A percentile compares a stretch with the other conserved stretches of the same genome.
These are phyloP conservation scores for Conistra vaccinii DNA, from an alignment of 2,888 invertebrate species.

Conservation along the genomic window DNA sequence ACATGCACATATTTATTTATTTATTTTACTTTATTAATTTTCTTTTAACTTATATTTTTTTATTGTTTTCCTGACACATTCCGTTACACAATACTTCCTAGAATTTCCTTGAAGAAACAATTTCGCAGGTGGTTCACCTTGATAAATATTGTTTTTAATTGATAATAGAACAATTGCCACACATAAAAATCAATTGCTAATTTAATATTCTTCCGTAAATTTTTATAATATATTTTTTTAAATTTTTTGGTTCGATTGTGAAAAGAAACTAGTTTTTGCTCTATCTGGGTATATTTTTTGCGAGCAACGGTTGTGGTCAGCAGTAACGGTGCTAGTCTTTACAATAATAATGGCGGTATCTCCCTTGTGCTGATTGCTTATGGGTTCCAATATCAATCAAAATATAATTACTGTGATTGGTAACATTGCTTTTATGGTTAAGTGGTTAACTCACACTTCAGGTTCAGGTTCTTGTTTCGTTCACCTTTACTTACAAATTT, in stretches of 20 bases:
- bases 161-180: slow-evolving; percentile 30
- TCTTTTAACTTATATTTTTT: slow-evolving; percentile 12
- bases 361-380: slow-evolving; percentile 50
- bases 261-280: slow-evolving; percentile 47
- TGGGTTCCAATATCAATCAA: slow-evolving; percentile 31
- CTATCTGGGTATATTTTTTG: slow-evolving; percentile 50
- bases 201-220: slow-evolving; percentile 45
- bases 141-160: slow-evolving; percentile 31
- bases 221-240: slow-evolving; percentile 10
- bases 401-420: slow-evolving; percentile 22
- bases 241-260: slow-evolving; percentile 31
- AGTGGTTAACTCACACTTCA: background rate
- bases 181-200: slow-evolving; percentile 29
- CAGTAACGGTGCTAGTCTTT: slow-evolving; percentile 60
- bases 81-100: slow-evolving; percentile 10
- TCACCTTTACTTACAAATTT: background rate
- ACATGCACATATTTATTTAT: slow-evolving; percentile 9
- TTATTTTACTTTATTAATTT: background rate
- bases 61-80: slow-evolving; percentile 34
- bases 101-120: slow-evolving; percentile 13
- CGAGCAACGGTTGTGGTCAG: slow-evolving; percentile 51
- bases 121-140: slow-evolving; percentile 43
- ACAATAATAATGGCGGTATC: slow-evolving; percentile 47
- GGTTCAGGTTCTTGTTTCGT: background rate
- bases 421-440: slow-evolving; percentile 23